phyloP scores from a whole-genome alignment of 2,888 invertebrate species.

The Hipparchia semele region DNA sequence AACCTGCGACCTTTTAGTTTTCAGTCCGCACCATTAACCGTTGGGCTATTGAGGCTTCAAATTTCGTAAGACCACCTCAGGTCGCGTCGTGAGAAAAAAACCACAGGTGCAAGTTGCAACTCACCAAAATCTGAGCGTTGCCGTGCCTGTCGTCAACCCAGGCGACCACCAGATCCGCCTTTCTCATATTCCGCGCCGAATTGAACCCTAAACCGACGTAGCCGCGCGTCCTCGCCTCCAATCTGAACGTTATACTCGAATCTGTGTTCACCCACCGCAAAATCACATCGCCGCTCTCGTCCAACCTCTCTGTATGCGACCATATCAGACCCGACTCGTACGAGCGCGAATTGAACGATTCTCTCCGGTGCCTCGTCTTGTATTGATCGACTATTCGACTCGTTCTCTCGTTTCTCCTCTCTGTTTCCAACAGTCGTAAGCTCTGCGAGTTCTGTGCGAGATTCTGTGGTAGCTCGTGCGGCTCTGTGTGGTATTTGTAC shows the following conservation, averaged over 20 bases:
- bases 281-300: constrained; percentile 79
- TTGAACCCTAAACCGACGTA: constrained; percentile 95
- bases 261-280: constrained; percentile 90
- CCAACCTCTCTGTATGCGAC: constrained; percentile 83
- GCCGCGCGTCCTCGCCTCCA: constrained; percentile 92
- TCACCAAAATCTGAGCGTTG: constrained; percentile 90
- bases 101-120: constrained; percentile 60
- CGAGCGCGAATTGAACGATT: constrained; percentile 73
- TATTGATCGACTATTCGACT: constrained; percentile 71
- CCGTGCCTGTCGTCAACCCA: constrained; percentile 90
- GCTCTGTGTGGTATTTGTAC: constrained; percentile 57
- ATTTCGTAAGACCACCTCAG: constrained; percentile 27
- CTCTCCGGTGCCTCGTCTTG: constrained; percentile 62
- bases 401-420: constrained; percentile 66
- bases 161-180: constrained; percentile 93
- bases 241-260: constrained; percentile 91
- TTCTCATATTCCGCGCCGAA: constrained; percentile 89
- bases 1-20: no score
- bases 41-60: no score
- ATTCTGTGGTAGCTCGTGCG: constrained; percentile 64
- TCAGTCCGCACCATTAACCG: no score
- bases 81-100: constrained; percentile 44
- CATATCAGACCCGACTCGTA: constrained; percentile 78
- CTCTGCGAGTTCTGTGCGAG: constrained; percentile 62
- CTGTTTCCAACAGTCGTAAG: constrained; percentile 58